A percentile compares a stretch with the other conserved stretches of the same genome.
Conservation (phyloP, 2,113 vertebrate genomes). For the Bathybates hornii region DNA sequence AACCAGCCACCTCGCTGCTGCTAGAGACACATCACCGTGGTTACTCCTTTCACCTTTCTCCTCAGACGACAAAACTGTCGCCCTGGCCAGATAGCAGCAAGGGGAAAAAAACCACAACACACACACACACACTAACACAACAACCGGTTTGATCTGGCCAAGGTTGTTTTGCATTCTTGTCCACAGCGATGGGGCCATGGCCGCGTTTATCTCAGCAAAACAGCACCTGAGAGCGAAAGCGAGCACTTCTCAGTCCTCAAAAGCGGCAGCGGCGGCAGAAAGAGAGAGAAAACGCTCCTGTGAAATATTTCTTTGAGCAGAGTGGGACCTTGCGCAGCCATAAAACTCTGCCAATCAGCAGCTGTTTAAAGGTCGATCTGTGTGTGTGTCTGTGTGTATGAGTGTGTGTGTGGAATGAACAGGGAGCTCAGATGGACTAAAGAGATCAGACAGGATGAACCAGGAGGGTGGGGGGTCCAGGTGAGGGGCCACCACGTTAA, state of each 20-base stretch:
- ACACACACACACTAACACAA: constrained; percentile 66
- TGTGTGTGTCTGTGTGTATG: neutral
- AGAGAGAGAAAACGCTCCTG: neutral
- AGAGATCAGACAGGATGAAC: constrained; percentile 88
- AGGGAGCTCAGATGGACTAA: constrained; percentile 93
- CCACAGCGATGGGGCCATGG: constrained; percentile 40
- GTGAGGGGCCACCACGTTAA: constrained; percentile 75
- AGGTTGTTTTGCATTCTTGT: constrained; percentile 90
- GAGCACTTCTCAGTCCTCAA: neutral
- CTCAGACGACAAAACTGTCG: constrained; percentile 74
- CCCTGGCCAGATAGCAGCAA: constrained; percentile 74
- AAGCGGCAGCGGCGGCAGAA: neutral
- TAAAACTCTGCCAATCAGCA: constrained; percentile 89
- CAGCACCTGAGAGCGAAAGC: constrained; percentile 63
- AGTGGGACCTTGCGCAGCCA: constrained; percentile 78
- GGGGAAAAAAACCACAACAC: neutral
- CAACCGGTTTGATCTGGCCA: constrained; percentile 84
- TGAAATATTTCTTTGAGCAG: neutral
- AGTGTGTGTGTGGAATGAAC: constrained; percentile 70
- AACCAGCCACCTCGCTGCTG: neutral
- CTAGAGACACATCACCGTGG: neutral
- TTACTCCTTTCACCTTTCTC: constrained; percentile 62
- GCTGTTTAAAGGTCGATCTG: constrained; percentile 75
- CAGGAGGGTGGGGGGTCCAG: constrained; percentile 68
- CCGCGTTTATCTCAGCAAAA: constrained; percentile 60